Evolutionary conservation across 1,140 invertebrate species (phyloP).

Genomic region (Apolygus lucorum): DNA sequence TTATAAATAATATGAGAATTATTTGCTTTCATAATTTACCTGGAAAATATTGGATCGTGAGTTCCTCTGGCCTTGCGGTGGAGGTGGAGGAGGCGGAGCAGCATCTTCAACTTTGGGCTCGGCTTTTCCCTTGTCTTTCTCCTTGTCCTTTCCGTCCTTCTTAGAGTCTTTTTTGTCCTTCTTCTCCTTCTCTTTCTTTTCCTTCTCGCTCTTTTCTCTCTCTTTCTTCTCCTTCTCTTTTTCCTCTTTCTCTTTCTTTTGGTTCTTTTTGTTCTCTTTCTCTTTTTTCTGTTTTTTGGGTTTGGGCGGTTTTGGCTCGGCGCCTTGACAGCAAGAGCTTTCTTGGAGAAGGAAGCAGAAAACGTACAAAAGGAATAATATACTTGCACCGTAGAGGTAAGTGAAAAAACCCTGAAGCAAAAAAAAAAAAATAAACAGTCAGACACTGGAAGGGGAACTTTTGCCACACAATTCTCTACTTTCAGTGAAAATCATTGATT

Average conservation of each 20-base stretch:
- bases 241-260: conserved; percentile 37
- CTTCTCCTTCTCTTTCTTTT: conserved; percentile 30
- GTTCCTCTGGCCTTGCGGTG: conserved; percentile 29
- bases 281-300: conserved; percentile 52
- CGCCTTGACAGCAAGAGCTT: conserved; percentile 66
- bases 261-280: conserved; percentile 44
- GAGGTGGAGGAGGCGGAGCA: conserved; percentile 24
- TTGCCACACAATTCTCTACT: too few relatives aligned
- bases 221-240: conserved; percentile 33
- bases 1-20: too few relatives aligned
- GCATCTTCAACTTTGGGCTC: conserved; percentile 10
- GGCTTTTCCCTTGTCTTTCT: conserved; percentile 23
- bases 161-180: conserved; percentile 32
- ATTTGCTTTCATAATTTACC: too few relatives aligned
- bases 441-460: too few relatives aligned
- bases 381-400: conserved; percentile 89
- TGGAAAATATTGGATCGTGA: conserved; percentile 34
- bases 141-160: conserved; percentile 30
- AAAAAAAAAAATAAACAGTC: conserved; percentile 19
- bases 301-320: conserved; percentile 57
- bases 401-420: conserved; percentile 85
- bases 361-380: conserved; percentile 90
- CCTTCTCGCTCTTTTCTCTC: conserved; percentile 31
- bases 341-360: conserved; percentile 94
- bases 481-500: conserved; percentile 12